Evolutionary conservation across 2,888 invertebrate species (phyloP).

Genomic region (Pardosa pseudoannulata): DNA sequence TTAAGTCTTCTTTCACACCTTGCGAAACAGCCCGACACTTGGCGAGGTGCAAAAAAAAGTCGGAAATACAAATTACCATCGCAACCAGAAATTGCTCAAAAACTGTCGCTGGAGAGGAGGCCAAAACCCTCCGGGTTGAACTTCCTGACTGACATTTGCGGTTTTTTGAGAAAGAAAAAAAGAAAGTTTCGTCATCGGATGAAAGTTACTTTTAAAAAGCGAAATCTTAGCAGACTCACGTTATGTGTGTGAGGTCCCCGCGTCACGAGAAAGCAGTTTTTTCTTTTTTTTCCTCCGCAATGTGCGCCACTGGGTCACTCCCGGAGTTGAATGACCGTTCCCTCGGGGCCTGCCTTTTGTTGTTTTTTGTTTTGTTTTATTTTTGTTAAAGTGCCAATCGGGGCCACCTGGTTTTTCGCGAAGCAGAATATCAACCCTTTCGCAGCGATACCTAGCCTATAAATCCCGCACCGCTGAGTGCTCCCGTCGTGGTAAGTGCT

Average conservation of each 20-base stretch:
- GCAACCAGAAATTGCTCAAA: no score
- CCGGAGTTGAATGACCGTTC: constrained; percentile 39
- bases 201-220: neutral
- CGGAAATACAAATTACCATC: no score
- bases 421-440: constrained; percentile 52
- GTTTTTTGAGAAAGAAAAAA: no score
- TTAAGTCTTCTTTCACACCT: no score
- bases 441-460: constrained; percentile 3
- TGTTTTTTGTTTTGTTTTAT: no score
- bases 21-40: no score
- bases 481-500: neutral
- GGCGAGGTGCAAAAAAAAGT: no score
- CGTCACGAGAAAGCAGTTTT: constrained; percentile 6
- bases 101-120: no score
- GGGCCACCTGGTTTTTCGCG: constrained; percentile 59
- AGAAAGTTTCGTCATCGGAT: neutral
- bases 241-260: neutral
- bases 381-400: constrained; percentile 33
- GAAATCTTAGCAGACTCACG: neutral
- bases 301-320: constrained; percentile 48
- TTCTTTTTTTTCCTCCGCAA: constrained; percentile 28
- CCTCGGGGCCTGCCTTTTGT: constrained; percentile 37
- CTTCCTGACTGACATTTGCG: no score
- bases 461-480: neutral
- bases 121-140: no score